Evolutionary conservation across 2,113 vertebrate genomes (phyloP).

Genomic region (human): GRCh38 chr9:128722001-128722500

Average conservation of each 20-base stretch:
- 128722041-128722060: conserved; percentile 81
- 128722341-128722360: neutral
- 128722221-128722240: neutral
- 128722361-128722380: neutral
- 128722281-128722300: neutral
- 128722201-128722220: neutral
- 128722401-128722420: neutral
- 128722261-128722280: neutral
- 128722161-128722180: neutral
- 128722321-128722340: neutral
- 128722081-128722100: conserved; percentile 77
- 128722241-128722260: neutral
- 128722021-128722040: conserved; percentile 90
- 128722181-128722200: neutral
- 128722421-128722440: conserved; percentile 63
- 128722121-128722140: neutral
- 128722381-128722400: neutral
- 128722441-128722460: conserved; percentile 76
- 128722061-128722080: conserved; percentile 85
- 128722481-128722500: conserved; percentile 94
- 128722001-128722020: conserved; percentile 92
- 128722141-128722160: neutral
- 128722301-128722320: neutral
- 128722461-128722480: conserved; percentile 97
- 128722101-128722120: neutral